A percentile compares a stretch with the other conserved stretches of the same genome.
Evolutionary conservation across 2,113 vertebrate species (phyloP).

Genomic region (Ictidomys tridecemlineatus): DNA sequence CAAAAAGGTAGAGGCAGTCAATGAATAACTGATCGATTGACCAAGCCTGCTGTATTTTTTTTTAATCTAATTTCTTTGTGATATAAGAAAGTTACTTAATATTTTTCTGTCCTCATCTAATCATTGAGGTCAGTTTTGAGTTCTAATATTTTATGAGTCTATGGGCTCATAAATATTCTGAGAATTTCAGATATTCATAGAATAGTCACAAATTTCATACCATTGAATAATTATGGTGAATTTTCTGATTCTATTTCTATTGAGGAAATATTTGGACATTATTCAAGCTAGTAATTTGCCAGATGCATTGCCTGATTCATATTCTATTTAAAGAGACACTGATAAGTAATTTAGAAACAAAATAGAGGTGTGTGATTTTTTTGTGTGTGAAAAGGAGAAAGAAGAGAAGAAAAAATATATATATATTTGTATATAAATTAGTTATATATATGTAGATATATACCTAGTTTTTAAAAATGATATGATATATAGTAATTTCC

Average conservation of each 20-base stretch:
- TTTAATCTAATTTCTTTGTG: background rate
- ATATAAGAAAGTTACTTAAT: constrained; percentile 26
- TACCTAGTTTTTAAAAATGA: background rate
- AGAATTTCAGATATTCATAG: constrained; percentile 30
- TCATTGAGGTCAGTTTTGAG: background rate
- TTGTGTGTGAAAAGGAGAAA: background rate
- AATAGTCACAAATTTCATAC: background rate
- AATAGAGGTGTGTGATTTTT: constrained; percentile 48
- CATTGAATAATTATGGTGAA: constrained; percentile 67
- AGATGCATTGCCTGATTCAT: constrained; percentile 68
- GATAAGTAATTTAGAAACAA: constrained; percentile 70
- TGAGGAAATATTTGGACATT: constrained; percentile 66
- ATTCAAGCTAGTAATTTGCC: constrained; percentile 69
- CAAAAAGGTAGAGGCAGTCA: background rate
- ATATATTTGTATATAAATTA: too few species aligned
- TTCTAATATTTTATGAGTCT: background rate
- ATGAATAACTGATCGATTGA: background rate
- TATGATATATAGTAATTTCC: constrained; percentile 9
- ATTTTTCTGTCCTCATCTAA: constrained; percentile 1
- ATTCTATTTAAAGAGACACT: constrained; percentile 66
- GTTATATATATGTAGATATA: too few species aligned
- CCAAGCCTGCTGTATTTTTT: background rate
- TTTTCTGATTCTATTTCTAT: constrained; percentile 69
- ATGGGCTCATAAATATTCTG: background rate
- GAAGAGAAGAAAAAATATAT: background rate